phyloP scores from a whole-genome alignment of 2,797 vertebrate species.

The Oryzias dopingdopingensis region DNA sequence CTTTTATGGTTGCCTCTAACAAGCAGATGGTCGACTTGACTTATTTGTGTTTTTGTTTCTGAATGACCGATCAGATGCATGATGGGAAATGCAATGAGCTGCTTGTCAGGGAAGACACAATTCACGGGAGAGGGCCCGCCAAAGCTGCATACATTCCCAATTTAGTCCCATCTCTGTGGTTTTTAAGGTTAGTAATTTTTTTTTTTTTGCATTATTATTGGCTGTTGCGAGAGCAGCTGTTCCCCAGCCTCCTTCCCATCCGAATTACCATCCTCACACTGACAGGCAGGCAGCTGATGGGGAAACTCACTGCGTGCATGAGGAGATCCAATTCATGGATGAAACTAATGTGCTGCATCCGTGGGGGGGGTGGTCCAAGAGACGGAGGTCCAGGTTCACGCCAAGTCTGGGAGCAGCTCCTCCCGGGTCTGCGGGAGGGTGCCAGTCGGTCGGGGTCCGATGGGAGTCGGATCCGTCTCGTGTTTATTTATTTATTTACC shows the following conservation, averaged over 20 bases:
- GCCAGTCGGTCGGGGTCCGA: background rate
- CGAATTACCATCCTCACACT: conserved; percentile 78
- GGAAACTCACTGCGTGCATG: conserved; percentile 68
- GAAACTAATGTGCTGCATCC: conserved; percentile 73
- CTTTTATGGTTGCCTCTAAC: conserved; percentile 99
- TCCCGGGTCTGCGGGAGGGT: background rate
- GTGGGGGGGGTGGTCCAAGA: conserved; percentile 32
- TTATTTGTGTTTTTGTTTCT: conserved; percentile 99
- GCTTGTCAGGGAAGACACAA: conserved; percentile 96
- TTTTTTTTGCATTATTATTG: conserved; percentile 78
- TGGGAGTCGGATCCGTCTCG: conserved; percentile 19
- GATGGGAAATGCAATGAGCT: conserved; percentile 99
- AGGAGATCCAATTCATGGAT: conserved; percentile 74
- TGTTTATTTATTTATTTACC: conserved; percentile 46
- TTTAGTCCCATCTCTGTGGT: conserved; percentile 69
- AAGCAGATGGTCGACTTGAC: conserved; percentile 99
- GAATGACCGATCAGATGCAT: conserved; percentile 99
- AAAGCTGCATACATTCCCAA: conserved; percentile 70
- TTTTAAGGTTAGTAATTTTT: conserved; percentile 75
- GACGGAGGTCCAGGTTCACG: conserved; percentile 24
- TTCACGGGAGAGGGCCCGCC: conserved; percentile 85
- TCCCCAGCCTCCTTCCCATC: conserved; percentile 73
- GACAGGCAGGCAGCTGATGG: conserved; percentile 76
- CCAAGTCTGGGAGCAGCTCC: background rate
- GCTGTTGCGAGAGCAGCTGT: conserved; percentile 83